Conservation (phyloP, 1,140 invertebrate species). For the Calephelis nemesis region DNA sequence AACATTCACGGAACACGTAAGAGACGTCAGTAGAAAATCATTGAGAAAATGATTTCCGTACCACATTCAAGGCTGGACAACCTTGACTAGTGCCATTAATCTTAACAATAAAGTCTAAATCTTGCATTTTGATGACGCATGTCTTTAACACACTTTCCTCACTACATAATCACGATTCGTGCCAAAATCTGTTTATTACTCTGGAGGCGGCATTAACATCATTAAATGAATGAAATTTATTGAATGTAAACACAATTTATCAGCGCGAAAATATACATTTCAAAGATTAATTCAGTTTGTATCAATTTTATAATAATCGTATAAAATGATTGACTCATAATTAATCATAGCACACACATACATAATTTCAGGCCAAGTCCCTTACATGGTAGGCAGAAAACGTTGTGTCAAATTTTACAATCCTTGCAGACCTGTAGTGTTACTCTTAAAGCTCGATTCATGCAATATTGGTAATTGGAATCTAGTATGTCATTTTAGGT, state of each 20-base stretch:
- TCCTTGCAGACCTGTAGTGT: too few species aligned
- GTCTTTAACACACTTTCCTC: constrained; percentile 7
- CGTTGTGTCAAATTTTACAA: too few species aligned
- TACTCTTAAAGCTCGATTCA: too few species aligned
- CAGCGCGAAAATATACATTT: constrained; percentile 1
- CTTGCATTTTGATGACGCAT: constrained; percentile 9
- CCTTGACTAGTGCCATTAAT: constrained; percentile 10
- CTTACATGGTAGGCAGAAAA: too few species aligned
- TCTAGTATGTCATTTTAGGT: too few species aligned
- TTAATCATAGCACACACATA: too few species aligned
- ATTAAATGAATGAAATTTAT: constrained; percentile 16
- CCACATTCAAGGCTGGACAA: not conserved
- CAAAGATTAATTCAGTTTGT: not conserved
- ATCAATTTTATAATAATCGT: not conserved
- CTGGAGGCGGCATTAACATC: constrained; percentile 15
- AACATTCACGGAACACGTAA: too few species aligned
- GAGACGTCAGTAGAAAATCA: not conserved
- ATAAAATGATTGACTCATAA: too few species aligned
- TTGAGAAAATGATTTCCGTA: constrained; percentile 1
- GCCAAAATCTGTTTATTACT: constrained; percentile 13
- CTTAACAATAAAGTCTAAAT: constrained; percentile 17
- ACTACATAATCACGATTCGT: not conserved
- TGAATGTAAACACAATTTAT: constrained; percentile 15
- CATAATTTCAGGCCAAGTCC: too few species aligned
- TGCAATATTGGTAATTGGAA: too few species aligned